Conservation (phyloP, 2,797 vertebrate species). For the Mormyrops attenuatus region DNA sequence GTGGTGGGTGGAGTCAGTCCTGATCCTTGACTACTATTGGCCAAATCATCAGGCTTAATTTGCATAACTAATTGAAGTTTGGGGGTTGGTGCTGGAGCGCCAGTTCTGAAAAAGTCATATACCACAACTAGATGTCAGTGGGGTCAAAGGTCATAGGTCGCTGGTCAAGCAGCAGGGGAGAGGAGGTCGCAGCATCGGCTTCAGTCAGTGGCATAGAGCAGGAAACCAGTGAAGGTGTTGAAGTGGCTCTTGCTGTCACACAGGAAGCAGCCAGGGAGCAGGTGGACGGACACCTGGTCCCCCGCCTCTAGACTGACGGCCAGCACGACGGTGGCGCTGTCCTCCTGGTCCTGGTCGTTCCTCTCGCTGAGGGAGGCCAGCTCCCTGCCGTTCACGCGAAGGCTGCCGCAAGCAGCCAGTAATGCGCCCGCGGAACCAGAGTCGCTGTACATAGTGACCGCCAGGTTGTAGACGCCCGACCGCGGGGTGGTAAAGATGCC, state of each 20-base stretch:
- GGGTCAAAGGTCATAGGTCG: not conserved
- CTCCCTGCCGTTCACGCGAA: constrained; percentile 43
- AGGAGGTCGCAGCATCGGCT: not conserved
- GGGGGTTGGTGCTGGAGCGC: not conserved
- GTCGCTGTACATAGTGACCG: constrained; percentile 53
- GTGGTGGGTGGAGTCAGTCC: not conserved
- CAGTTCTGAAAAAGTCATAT: not conserved
- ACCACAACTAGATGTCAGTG: not conserved
- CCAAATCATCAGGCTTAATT: not conserved
- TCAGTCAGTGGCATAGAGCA: constrained; percentile 55
- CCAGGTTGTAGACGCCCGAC: constrained; percentile 57
- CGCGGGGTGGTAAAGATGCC: constrained; percentile 49
- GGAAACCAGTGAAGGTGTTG: constrained; percentile 63
- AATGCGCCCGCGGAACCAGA: constrained; percentile 26
- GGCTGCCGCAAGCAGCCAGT: constrained; percentile 39
- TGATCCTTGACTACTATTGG: constrained; percentile 2
- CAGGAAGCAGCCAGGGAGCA: constrained; percentile 43
- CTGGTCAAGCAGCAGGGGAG: not conserved
- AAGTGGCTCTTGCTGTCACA: constrained; percentile 52
- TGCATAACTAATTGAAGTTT: not conserved
- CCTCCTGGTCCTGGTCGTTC: constrained; percentile 49
- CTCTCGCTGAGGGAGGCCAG: constrained; percentile 31
- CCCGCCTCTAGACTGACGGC: constrained; percentile 42
- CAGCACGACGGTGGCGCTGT: constrained; percentile 46
- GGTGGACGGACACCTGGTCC: constrained; percentile 43